Evolutionary conservation across 1,140 invertebrate genomes (phyloP).

Genomic region (Sipha flava): DNA sequence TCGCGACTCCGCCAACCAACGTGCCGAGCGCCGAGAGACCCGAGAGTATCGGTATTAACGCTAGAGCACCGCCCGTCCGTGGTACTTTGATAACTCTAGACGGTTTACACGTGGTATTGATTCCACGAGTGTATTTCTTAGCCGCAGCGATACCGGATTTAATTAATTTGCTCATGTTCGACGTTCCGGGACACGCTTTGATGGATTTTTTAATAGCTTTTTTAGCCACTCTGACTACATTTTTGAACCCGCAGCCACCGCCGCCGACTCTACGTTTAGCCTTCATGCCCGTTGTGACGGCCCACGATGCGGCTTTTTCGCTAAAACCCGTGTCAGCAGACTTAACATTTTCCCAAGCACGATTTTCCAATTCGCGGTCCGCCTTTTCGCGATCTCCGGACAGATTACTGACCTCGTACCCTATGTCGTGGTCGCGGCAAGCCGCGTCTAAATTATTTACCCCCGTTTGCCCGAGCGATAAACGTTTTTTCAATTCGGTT

Average conservation of each 20-base stretch:
- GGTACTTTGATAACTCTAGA: background rate
- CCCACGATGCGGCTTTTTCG: conserved; percentile 41
- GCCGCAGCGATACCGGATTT: background rate
- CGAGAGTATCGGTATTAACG: background rate
- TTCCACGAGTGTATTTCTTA: background rate
- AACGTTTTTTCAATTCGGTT: conserved; percentile 44
- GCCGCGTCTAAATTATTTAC: conserved; percentile 45
- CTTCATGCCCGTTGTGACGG: conserved; percentile 40
- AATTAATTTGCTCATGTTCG: background rate
- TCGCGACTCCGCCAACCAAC: background rate
- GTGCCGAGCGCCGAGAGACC: background rate
- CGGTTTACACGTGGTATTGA: background rate
- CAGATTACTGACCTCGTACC: conserved; percentile 41
- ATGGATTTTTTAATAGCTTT: background rate
- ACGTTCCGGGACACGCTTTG: background rate
- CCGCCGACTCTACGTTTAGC: conserved; percentile 41
- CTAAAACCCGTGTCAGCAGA: conserved; percentile 41
- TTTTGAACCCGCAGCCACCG: conserved; percentile 33
- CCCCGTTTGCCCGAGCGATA: conserved; percentile 39
- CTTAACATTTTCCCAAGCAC: conserved; percentile 43
- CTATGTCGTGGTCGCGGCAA: conserved; percentile 46
- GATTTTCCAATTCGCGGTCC: conserved; percentile 42
- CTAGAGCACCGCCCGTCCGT: background rate
- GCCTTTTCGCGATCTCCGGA: conserved; percentile 41
- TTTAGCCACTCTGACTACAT: background rate